Conservation (phyloP, 2,888 invertebrate genomes). For the Drosophila demipolita region DNA sequence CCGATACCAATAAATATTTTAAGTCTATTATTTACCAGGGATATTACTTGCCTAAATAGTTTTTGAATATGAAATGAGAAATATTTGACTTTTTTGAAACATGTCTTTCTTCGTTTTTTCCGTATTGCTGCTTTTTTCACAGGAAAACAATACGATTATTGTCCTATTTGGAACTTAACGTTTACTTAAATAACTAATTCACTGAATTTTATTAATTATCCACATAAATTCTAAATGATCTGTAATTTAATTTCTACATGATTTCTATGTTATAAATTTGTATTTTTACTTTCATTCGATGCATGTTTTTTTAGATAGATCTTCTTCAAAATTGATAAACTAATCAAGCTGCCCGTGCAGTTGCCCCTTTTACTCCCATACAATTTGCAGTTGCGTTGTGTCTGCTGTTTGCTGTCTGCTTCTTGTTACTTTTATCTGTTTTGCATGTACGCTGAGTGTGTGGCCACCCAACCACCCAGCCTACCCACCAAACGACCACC, state of each 20-base stretch:
- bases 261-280: background rate
- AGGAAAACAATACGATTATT: background rate
- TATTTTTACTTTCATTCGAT: background rate
- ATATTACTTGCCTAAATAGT: background rate
- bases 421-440: slow-evolving; percentile 79
- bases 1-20: fast-evolving
- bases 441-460: slow-evolving; percentile 64
- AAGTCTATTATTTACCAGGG: background rate
- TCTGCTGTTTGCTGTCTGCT: slow-evolving; percentile 56
- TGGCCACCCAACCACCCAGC: slow-evolving; percentile 20
- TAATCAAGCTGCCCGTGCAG: slow-evolving; percentile 15
- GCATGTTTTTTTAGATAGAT: background rate
- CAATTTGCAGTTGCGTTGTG: slow-evolving; percentile 19
- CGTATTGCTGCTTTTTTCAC: background rate
- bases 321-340: background rate
- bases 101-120: background rate
- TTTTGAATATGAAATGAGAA: background rate
- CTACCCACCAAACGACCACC: background rate
- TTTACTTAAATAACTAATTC: too few relatives aligned
- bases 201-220: background rate
- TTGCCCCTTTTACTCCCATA: slow-evolving; percentile 17
- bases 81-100: background rate
- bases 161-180: background rate
- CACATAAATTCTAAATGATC: background rate
- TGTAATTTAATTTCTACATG: background rate